Conservation (phyloP, 2,888 invertebrate genomes). For the Caenorhabditis sp. region DNA sequence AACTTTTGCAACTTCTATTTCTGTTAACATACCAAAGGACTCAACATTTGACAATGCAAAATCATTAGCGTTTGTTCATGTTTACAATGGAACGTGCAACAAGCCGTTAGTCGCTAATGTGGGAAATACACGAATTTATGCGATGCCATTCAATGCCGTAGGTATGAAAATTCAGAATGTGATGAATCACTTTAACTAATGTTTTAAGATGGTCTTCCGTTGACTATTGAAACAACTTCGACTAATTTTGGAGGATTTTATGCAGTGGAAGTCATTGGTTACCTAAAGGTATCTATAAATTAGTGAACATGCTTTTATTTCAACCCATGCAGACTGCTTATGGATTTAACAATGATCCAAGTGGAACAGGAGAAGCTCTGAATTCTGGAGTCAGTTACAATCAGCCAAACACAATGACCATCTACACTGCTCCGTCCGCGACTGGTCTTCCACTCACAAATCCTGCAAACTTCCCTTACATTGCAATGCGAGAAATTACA, state of each 20-base stretch:
- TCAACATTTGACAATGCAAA: conserved; percentile 17
- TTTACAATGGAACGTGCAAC: conserved; percentile 17
- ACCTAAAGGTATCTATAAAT: conserved; percentile 30
- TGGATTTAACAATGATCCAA: conserved; percentile 29
- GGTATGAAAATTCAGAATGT: background rate
- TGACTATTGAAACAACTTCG: background rate
- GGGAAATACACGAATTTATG: conserved; percentile 8
- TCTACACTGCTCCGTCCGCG: conserved; percentile 18
- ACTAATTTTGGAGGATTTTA: background rate
- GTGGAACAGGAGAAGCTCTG: conserved; percentile 27
- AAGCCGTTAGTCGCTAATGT: too few species aligned
- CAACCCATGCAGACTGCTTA: conserved; percentile 57
- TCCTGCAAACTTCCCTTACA: conserved; percentile 39
- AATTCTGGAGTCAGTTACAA: conserved; percentile 5
- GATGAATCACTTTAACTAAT: too few species aligned
- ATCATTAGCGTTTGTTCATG: conserved; percentile 23
- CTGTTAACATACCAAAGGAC: conserved; percentile 26
- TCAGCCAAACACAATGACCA: conserved; percentile 11
- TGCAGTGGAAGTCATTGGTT: conserved; percentile 26
- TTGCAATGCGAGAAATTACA: conserved; percentile 32
- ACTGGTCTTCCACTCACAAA: conserved; percentile 9
- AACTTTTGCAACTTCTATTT: background rate
- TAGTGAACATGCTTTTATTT: conserved; percentile 1
- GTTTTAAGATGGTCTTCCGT: background rate
- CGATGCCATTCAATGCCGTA: background rate